Evolutionary conservation across 2,797 vertebrate species (phyloP), one percentile per base, ranked within the genome.

Genomic region (Pseudochaenichthys georgianus): DNA sequence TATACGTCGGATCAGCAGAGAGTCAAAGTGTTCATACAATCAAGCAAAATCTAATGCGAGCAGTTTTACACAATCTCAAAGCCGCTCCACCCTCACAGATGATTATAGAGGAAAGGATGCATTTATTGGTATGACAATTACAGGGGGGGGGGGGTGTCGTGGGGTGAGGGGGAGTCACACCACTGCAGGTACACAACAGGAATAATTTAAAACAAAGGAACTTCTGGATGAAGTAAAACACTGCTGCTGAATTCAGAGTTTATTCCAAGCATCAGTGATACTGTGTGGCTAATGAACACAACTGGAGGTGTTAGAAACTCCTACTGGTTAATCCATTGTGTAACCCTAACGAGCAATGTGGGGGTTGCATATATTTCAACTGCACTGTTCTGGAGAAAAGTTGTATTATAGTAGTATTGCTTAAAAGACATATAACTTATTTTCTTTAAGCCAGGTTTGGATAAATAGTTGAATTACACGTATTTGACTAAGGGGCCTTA

Each of bases 1-100:
- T 88, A 85, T 52, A 81, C 3, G 31, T 73, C 60, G 77, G 34
- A 73, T 28, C 52, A 81, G 60, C 17, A 13, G 16, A 73, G 58
- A 80, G 78, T 79, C 75, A 81, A 34, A 46, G 73, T 73, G 60
- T 77, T 67, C 42, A 60, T 13, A 76, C 80, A 86, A 89, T 89
- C 71, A 77, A 75, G 78, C 62, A 50, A 45, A 81, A 80, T 74
- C 73, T 46, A 64, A 64, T 48, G 66, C 4, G 41, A 69, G 59
- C 38, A 52, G 52, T 68, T 34, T 75, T 78, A 80, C 75, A 75
- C 42, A 48, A 48, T 64, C 41, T 75, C 55, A 23, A 62, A 86
- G 62, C 57, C 51, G 43, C 62, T 77, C 62, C 70, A 64, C 53
- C 59, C 71, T 72, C 77, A 54, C 38, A 42, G 58, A 73, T 73